These are phyloP conservation scores for Eulemur albifrons DNA, from an alignment of 2,797 vertebrate genomes.

Conservation along the genomic window DNA sequence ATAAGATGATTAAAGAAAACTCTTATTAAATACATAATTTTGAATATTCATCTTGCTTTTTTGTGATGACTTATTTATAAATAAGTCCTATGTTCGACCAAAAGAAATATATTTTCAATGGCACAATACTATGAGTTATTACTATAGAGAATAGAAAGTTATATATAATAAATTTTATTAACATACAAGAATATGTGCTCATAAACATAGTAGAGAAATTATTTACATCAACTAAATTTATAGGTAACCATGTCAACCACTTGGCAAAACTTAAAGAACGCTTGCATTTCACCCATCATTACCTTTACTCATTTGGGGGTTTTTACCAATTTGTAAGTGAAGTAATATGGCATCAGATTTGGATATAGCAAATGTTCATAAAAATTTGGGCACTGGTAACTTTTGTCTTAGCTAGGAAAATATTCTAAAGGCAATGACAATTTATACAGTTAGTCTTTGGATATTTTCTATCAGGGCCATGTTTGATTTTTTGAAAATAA, in stretches of 20 bases:
- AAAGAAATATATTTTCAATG: not conserved
- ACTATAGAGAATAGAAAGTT: not conserved
- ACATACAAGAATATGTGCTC: not conserved
- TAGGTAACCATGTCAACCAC: not conserved
- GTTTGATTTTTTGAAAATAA: conserved; percentile 9
- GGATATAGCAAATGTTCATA: not conserved
- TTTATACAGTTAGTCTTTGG: not conserved
- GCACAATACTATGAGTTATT: not conserved
- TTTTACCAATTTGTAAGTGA: not conserved
- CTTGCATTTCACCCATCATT: not conserved
- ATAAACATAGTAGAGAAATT: not conserved
- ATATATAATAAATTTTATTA: not conserved
- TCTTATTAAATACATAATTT: not conserved
- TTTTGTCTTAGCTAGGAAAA: not conserved
- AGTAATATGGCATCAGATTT: not conserved
- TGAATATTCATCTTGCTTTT: not conserved
- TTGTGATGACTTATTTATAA: not conserved
- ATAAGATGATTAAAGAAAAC: not conserved
- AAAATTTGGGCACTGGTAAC: not conserved
- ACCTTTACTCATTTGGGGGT: not conserved
- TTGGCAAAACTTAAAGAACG: not conserved
- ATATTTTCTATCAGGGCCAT: not conserved
- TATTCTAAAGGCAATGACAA: not conserved
- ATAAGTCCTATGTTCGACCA: not conserved
- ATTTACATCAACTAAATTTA: not conserved